Evolutionary conservation across 2,113 vertebrate genomes (phyloP), one percentile per base, ranked within the genome.

Genomic region (Rhinoderma darwinii): DNA sequence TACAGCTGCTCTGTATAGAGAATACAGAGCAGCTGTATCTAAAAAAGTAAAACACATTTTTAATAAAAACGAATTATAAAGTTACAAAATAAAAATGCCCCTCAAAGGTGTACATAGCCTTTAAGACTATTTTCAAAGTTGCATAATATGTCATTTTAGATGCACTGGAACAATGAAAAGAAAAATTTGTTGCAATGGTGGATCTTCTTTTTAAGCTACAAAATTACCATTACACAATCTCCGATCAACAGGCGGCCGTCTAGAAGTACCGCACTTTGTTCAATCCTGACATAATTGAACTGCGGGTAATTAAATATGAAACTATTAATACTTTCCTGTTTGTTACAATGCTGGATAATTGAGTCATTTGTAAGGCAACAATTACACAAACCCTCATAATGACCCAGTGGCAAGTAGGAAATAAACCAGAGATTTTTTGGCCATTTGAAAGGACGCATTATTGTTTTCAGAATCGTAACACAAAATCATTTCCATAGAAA

Each of bases 331-430:
- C n/a, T 63, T 30, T 63, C 30, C 63, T 75, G 22, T 50, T 47
- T 66, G n/a, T 37, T 66, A 66, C 32, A 77, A 77, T 77, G 37
- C 54, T 25, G 43, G 37, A 47, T 85, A 77, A 66, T 82, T 82
- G 41, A 56, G 32, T 9, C 66, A 59, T 66, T 47, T 59, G 27
- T 9, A 0, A 39, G 68, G 35, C 68, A 30, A 30, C 43, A 50
- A 83, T 83, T 73, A 73, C 43, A 39, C 44, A 14, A 14, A n/a
- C 37, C 41, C 44, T 20, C 22, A 9, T 70, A 84, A 76, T 35
- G 27, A 74, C 54, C 25, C 54, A 44, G 66, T 41, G 27, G 37
- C 39, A 47, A 77, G 76, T 30, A 15, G 54, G 59, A 35, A 77
- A 76, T 47, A 43, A 78, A 35, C 59, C 43, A 50, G 74, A 6